Evolutionary conservation across 1,140 invertebrate species (phyloP).

Genomic region (Camponotus floridanus): DNA sequence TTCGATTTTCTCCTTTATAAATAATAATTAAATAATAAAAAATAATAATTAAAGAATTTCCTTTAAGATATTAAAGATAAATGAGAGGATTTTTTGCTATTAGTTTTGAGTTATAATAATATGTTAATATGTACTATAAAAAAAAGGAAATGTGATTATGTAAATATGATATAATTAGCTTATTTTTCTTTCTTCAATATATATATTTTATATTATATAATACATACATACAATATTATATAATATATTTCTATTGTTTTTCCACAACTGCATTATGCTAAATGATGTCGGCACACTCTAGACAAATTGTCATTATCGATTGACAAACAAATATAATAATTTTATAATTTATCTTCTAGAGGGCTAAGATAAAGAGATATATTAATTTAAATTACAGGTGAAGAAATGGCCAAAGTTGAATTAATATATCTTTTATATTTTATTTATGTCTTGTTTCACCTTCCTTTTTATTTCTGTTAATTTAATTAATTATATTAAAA

Average conservation of each 20-base stretch:
- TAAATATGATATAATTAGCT: neutral
- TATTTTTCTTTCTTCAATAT: neutral
- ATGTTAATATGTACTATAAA: neutral
- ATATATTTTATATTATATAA: neutral
- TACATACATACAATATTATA: neutral
- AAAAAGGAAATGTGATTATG: neutral
- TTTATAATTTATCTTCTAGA: constrained; percentile 13
- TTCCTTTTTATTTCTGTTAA: neutral
- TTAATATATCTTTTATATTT: neutral
- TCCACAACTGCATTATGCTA: neutral
- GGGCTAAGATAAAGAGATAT: neutral
- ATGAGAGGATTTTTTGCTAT: neutral
- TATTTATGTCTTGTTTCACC: neutral
- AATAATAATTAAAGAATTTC: too few relatives aligned
- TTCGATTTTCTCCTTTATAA: too few relatives aligned
- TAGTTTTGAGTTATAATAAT: neutral
- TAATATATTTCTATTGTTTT: neutral
- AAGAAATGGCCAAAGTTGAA: neutral
- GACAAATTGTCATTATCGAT: constrained; percentile 18
- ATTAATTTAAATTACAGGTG: neutral
- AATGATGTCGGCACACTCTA: constrained; percentile 22
- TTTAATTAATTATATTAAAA: neutral
- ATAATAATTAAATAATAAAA: too few relatives aligned
- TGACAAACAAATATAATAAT: constrained; percentile 28
- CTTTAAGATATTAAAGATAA: neutral